These are phyloP conservation scores for Heliconius melpomene DNA, from an alignment of 1,140 invertebrate genomes.

Conservation along the genomic window DNA sequence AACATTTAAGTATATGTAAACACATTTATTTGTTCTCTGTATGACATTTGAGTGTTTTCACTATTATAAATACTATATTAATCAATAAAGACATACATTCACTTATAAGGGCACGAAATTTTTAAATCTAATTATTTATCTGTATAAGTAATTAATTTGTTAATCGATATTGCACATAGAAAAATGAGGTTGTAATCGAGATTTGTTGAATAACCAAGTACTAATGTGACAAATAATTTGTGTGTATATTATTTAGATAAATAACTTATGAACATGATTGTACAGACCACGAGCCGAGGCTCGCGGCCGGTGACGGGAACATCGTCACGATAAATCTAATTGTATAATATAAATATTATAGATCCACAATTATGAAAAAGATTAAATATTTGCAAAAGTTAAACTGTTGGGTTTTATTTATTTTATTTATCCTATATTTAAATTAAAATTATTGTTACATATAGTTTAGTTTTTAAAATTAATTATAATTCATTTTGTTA, in stretches of 20 bases:
- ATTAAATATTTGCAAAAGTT: conserved; percentile 83
- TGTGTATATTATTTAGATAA: conserved; percentile 78
- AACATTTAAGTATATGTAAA: conserved; percentile 34
- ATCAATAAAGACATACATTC: conserved; percentile 44
- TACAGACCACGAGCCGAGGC: conserved; percentile 49
- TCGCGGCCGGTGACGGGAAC: conserved; percentile 14
- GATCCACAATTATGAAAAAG: conserved; percentile 82
- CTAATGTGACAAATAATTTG: conserved; percentile 75
- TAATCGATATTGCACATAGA: conserved; percentile 70
- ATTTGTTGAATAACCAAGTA: conserved; percentile 62
- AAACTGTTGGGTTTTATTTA: conserved; percentile 64
- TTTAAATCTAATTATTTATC: conserved; percentile 51
- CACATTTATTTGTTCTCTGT: conserved; percentile 37
- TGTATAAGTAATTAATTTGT: conserved; percentile 47
- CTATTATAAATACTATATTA: conserved; percentile 42
- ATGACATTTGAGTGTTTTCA: conserved; percentile 46
- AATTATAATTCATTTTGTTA: not conserved
- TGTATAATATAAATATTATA: conserved; percentile 82
- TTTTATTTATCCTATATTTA: conserved; percentile 6
- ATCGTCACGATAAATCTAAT: conserved; percentile 69
- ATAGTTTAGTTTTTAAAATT: not conserved
- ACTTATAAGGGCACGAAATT: conserved; percentile 51
- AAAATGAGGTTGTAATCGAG: conserved; percentile 77
- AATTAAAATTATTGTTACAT: conserved; percentile 2
- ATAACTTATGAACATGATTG: conserved; percentile 68